Evolutionary conservation across 2,888 invertebrate species (phyloP).

Genomic region (Ctenicera cuprea): DNA sequence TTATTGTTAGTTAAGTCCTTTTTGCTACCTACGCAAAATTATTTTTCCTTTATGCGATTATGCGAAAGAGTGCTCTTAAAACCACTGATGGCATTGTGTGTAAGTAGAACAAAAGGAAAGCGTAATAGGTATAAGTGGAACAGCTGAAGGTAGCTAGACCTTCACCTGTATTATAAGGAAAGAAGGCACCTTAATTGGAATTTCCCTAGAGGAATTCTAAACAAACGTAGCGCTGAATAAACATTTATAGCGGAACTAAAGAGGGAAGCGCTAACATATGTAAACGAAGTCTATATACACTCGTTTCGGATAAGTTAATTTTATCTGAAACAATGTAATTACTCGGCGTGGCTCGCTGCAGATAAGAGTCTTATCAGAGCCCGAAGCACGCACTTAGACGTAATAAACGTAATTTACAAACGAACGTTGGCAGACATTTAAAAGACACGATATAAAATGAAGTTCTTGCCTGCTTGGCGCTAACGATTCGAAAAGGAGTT

Average conservation of each 20-base stretch:
- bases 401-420: conserved; percentile 69
- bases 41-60: neutral
- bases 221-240: conserved; percentile 50
- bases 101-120: neutral
- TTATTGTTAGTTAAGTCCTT: neutral
- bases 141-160: neutral
- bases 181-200: conserved; percentile 39
- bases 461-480: conserved; percentile 54
- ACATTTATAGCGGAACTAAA: conserved; percentile 51
- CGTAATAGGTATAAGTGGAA: conserved; percentile 2
- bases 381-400: conserved; percentile 67
- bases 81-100: neutral
- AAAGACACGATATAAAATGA: conserved; percentile 59
- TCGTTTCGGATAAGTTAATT: conserved; percentile 68
- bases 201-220: conserved; percentile 42
- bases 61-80: neutral
- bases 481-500: conserved; percentile 35
- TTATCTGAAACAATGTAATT: conserved; percentile 69
- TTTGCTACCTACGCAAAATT: neutral
- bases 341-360: conserved; percentile 65
- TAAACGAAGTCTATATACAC: conserved; percentile 63
- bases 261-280: conserved; percentile 58
- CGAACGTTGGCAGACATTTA: conserved; percentile 65
- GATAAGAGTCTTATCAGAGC: conserved; percentile 68
- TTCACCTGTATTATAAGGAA: conserved; percentile 27